phyloP scores from a whole-genome alignment of 2,113 vertebrate species.

The Empidonax traillii region DNA sequence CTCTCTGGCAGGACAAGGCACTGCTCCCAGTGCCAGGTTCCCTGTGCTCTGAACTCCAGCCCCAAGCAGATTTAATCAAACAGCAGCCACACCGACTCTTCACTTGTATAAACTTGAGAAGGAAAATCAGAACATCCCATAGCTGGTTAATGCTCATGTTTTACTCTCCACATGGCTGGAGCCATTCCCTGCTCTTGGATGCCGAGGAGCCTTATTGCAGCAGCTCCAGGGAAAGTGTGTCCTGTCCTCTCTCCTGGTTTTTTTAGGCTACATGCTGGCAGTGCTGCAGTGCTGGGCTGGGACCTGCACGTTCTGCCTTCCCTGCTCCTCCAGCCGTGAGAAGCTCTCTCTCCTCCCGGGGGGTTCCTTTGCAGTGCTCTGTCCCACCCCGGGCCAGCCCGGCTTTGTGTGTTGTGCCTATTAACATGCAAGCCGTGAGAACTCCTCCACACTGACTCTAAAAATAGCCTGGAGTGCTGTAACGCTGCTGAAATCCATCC shows the following conservation, averaged over 20 bases:
- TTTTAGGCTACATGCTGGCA: background rate
- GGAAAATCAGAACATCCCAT: background rate
- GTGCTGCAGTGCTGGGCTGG: background rate
- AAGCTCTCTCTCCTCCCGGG: background rate
- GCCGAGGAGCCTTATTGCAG: background rate
- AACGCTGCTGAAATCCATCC: constrained; percentile 40
- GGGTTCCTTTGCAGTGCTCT: background rate
- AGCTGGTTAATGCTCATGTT: background rate
- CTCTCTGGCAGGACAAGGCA: background rate
- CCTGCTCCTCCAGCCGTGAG: background rate
- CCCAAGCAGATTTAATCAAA: background rate
- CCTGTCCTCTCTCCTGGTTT: background rate
- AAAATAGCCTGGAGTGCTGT: constrained; percentile 60
- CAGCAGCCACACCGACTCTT: background rate
- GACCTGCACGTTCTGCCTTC: background rate
- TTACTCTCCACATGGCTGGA: background rate
- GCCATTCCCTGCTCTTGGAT: background rate
- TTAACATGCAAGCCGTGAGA: constrained; percentile 40
- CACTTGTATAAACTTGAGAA: background rate
- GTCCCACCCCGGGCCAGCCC: background rate
- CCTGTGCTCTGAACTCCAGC: background rate
- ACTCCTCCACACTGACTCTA: constrained; percentile 58
- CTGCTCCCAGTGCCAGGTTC: background rate
- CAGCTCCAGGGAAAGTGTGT: background rate
- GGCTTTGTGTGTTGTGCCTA: constrained; percentile 36